Evolutionary conservation across 2,888 invertebrate species (phyloP), one percentile per base, ranked within the genome.

Genomic region (Lobophora halterata): DNA sequence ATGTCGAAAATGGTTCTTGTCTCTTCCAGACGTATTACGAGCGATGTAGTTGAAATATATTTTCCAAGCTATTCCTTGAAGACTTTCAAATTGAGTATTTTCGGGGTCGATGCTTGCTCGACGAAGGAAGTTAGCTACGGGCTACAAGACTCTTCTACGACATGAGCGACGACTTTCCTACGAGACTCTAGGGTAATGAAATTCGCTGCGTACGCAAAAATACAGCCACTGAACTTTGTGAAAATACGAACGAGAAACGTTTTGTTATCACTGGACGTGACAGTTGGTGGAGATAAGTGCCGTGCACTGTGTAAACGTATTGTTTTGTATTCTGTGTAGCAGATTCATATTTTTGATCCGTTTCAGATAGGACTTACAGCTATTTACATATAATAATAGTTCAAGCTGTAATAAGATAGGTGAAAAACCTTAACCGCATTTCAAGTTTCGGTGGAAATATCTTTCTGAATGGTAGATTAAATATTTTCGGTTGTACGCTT

Each of bases 81-180:
- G 24, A 30, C 27, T 43, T 36, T 25, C n/a, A 51, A 51, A 44
- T 48, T 28, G 44, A 37, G 23, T 32, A 40, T 32, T 46, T 38
- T 24, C 25, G 11, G 26, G 9, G 35, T 7, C 29, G 36, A 34
- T 18, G 25, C 32, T 27, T 27, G 13, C 31, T 42, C 42, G 42
- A 45, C 38, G 9, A 43, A 44, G 44, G 33, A 41, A 46, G 37
- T 37, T 29, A 37, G 23, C 25, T 26, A 23, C 24, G 26, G 29
- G 35, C 37, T 47, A 43, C 42, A 35, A 42, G 39, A 39, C 37
- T 25, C 33, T 24, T 31, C 46, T 37, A 38, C 36, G 46, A 47
- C 49, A 40, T 49, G 53, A 49, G 46, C 46, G 33, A 49, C 46
- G 46, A 51, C 43, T 43, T 46, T 41, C 35, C 49, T 46, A 48